Percentiles rank a stretch among this genome's conserved stretches.
Conservation (phyloP, 2,113 vertebrate genomes). For the Typhlomys cinereus region DNA sequence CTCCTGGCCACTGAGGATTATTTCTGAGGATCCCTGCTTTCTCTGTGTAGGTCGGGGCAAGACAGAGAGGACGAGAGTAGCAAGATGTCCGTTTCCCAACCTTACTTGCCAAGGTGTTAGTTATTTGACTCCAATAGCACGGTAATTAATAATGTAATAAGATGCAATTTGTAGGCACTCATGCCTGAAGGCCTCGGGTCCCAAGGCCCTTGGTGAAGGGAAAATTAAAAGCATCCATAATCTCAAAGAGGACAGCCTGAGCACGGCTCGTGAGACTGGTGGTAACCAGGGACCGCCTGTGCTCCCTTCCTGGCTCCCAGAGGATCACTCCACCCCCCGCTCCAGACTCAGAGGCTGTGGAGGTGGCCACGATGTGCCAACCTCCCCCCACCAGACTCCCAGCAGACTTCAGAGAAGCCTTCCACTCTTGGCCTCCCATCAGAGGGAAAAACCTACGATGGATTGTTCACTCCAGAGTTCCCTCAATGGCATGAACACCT, state of each 20-base stretch:
- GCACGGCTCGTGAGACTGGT: background rate
- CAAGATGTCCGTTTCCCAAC: slow-evolving; percentile 26
- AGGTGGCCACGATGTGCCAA: rapidly evolving
- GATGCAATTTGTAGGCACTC: slow-evolving; percentile 72
- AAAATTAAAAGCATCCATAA: slow-evolving; percentile 74
- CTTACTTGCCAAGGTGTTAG: slow-evolving; percentile 35
- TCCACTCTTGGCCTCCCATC: background rate
- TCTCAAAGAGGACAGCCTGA: slow-evolving; percentile 17
- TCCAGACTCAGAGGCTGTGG: background rate
- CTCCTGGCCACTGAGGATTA: background rate
- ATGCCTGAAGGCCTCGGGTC: slow-evolving; percentile 62
- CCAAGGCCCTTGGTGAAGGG: slow-evolving; percentile 62
- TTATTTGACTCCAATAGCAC: slow-evolving; percentile 66
- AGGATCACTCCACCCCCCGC: background rate
- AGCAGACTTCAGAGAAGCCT: background rate
- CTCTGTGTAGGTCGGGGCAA: background rate
- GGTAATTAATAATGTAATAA: slow-evolving; percentile 76
- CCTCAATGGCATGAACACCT: background rate
- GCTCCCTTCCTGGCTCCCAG: background rate
- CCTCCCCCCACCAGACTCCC: background rate
- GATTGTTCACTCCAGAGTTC: background rate
- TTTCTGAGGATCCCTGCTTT: background rate
- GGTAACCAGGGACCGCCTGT: background rate
- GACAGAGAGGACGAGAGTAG: background rate
- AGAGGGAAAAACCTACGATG: background rate